These are phyloP conservation scores for Morpho achilles DNA, from an alignment of 2,888 invertebrate species.

Conservation along the genomic window DNA sequence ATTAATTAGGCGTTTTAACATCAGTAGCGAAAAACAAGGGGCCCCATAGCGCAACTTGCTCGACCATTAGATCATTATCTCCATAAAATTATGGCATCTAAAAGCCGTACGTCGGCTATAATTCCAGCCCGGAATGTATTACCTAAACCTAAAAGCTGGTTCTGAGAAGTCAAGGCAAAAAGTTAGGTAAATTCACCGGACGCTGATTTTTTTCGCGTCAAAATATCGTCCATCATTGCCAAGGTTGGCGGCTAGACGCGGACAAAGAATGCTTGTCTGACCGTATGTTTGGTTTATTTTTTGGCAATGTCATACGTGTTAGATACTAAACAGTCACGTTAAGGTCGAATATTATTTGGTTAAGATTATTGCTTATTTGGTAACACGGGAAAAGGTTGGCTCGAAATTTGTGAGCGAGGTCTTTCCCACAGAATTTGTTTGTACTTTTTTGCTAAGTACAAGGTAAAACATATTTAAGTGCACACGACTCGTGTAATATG, in stretches of 20 bases:
- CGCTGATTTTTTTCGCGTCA: constrained; percentile 59
- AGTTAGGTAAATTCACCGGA: constrained; percentile 76
- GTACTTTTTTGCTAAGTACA: constrained; percentile 11
- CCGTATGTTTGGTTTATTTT: constrained; percentile 59
- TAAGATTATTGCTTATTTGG: constrained; percentile 60
- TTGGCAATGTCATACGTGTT: constrained; percentile 70
- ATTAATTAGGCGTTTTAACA: constrained; percentile 28
- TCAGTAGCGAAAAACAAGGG: constrained; percentile 29
- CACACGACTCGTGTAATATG: constrained; percentile 4
- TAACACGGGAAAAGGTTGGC: constrained; percentile 41
- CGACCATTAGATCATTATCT: constrained; percentile 58
- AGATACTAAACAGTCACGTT: constrained; percentile 55
- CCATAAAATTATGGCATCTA: constrained; percentile 65
- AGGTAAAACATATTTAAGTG: constrained; percentile 11
- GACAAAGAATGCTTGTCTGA: constrained; percentile 73
- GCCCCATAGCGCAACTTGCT: constrained; percentile 34
- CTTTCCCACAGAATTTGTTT: constrained; percentile 25
- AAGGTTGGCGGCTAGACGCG: constrained; percentile 72
- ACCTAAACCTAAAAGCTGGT: constrained; percentile 58
- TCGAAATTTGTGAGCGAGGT: constrained; percentile 26
- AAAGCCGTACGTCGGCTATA: constrained; percentile 55
- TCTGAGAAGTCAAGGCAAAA: constrained; percentile 69
- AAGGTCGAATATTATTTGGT: constrained; percentile 65
- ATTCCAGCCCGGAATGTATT: constrained; percentile 58
- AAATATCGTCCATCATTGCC: constrained; percentile 71